Percentiles rank a stretch among this genome's conserved stretches.
phyloP scores from a whole-genome alignment of 2,113 vertebrate genomes.

The Oryzias javanicus region DNA sequence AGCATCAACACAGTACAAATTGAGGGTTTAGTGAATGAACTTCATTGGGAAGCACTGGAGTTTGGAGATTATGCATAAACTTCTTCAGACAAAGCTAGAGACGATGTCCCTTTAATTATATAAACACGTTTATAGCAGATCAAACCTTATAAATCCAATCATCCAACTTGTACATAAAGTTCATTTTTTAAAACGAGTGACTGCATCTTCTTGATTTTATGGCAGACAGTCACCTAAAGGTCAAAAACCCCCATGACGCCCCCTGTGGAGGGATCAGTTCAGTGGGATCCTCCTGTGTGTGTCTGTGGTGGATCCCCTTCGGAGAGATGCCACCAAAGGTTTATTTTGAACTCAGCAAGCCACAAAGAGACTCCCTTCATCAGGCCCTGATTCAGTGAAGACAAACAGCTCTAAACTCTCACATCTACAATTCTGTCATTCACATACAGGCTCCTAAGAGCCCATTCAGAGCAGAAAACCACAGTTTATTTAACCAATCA shows the following conservation, averaged over 20 bases:
- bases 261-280: slow-evolving; percentile 54
- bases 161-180: slow-evolving; percentile 16
- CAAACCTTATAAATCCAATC: too few species aligned
- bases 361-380: slow-evolving; percentile 64
- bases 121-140: too few species aligned
- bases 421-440: slow-evolving; percentile 37
- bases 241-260: slow-evolving; percentile 66
- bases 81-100: too few species aligned
- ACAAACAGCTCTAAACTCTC: slow-evolving; percentile 29
- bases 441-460: slow-evolving; percentile 25
- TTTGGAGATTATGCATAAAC: too few species aligned
- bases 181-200: slow-evolving; percentile 34
- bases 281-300: slow-evolving; percentile 41
- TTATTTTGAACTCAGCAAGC: slow-evolving; percentile 72
- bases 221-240: slow-evolving; percentile 72
- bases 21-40: too few species aligned
- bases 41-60: too few species aligned
- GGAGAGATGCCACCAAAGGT: slow-evolving; percentile 59
- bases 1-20: too few species aligned
- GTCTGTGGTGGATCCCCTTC: slow-evolving; percentile 38
- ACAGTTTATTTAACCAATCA: slow-evolving; percentile 17
- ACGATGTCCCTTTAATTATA: too few species aligned
- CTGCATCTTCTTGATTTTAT: slow-evolving; percentile 34
- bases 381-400: slow-evolving; percentile 38
- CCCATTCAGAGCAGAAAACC: slow-evolving; percentile 28